Conservation (phyloP, 64 coral and sea anemone genomes). For the Montipora sp. region DNA sequence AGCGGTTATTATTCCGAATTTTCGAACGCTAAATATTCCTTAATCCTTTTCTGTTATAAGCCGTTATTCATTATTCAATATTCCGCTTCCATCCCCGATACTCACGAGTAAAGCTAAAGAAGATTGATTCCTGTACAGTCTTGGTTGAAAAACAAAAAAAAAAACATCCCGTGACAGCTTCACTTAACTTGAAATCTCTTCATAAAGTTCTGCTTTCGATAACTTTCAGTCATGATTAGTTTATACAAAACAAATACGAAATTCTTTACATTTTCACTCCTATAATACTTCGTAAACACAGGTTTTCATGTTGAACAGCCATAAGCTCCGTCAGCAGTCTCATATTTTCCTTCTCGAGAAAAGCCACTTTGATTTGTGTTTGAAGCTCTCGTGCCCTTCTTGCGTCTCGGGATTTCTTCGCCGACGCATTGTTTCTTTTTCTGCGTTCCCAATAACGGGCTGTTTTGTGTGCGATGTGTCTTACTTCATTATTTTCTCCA, state of each 20-base stretch:
- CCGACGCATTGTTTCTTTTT: conserved; percentile 85
- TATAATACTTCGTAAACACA: conserved; percentile 20
- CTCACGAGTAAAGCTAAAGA: too few species aligned
- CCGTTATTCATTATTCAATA: too few species aligned
- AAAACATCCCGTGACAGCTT: too few species aligned
- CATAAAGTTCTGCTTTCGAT: too few species aligned
- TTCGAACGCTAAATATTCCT: too few species aligned
- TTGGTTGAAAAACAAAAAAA: too few species aligned
- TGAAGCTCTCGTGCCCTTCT: conserved; percentile 77
- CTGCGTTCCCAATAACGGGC: conserved; percentile 74
- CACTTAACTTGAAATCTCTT: too few species aligned
- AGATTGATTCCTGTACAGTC: too few species aligned
- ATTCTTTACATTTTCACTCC: not conserved
- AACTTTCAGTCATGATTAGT: too few species aligned
- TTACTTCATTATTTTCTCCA: not conserved
- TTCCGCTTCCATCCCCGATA: too few species aligned
- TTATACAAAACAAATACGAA: not conserved
- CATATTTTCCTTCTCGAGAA: conserved; percentile 80
- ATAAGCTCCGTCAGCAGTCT: conserved; percentile 4
- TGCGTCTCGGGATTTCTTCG: conserved; percentile 84
- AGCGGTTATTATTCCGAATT: too few species aligned
- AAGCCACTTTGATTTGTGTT: conserved; percentile 75
- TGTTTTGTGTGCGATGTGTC: conserved; percentile 15
- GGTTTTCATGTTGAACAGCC: conserved; percentile 5
- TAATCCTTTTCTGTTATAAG: too few species aligned